These are phyloP conservation scores for Drosophila austrosaltans DNA, from an alignment of 2,888 invertebrate genomes.

Conservation along the genomic window DNA sequence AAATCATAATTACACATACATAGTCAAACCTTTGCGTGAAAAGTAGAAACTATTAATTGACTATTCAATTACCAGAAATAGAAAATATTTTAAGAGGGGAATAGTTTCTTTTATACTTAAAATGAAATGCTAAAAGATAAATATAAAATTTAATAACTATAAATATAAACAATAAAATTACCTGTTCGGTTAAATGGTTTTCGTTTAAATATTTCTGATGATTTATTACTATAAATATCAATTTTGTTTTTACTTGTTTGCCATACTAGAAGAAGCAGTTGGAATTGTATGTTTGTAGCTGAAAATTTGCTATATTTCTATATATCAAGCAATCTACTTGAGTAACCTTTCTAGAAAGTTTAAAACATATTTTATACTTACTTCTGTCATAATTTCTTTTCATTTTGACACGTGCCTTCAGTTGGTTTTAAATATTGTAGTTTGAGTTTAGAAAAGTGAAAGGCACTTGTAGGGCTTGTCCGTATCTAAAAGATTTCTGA, in stretches of 20 bases:
- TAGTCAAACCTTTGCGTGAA: neutral
- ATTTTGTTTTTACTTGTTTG: no score
- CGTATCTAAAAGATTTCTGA: constrained; percentile 15
- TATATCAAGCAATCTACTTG: neutral
- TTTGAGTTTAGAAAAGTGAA: constrained; percentile 53
- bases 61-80: neutral
- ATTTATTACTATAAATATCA: no score
- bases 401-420: neutral
- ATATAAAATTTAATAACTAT: no score
- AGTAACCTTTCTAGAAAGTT: neutral
- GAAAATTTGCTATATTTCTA: neutral
- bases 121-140: neutral
- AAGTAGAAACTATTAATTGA: neutral
- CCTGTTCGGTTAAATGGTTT: no score
- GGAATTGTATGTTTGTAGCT: neutral
- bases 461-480: constrained; percentile 35
- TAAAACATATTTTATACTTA: neutral
- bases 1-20: neutral
- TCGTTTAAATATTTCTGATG: no score
- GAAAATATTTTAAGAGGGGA: neutral
- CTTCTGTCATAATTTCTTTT: neutral
- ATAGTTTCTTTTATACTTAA: neutral
- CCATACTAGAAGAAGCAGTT: no score
- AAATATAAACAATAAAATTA: no score
- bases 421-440: neutral